Percentiles rank a stretch among this genome's conserved stretches.
phyloP scores from a whole-genome alignment of 2,888 invertebrate species.

The Steinernema scapterisci region DNA sequence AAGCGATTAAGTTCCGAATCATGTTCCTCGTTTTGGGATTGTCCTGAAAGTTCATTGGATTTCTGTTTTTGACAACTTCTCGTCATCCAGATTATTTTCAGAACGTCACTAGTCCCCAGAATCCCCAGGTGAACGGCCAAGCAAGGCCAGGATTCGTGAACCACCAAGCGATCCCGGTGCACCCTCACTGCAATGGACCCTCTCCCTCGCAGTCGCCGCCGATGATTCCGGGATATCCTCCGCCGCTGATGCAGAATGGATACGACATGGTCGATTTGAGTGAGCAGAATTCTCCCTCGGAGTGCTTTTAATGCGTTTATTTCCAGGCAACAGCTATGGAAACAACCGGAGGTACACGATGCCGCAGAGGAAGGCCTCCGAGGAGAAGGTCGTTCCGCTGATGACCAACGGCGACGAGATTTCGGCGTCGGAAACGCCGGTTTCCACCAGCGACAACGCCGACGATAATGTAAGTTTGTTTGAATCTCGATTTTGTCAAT shows the following conservation, averaged over 20 bases:
- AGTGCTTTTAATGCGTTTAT: no score
- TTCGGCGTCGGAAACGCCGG: constrained; percentile 19
- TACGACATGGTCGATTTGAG: constrained; percentile 22
- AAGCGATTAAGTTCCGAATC: neutral
- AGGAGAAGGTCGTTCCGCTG: neutral
- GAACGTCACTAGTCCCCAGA: neutral
- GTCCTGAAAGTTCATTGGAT: neutral
- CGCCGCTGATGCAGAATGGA: constrained; percentile 19
- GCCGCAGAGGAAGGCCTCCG: constrained; percentile 19
- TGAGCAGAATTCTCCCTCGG: neutral
- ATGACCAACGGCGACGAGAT: constrained; percentile 27
- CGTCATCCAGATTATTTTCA: neutral
- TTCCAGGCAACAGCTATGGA: neutral
- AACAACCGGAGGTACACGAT: constrained; percentile 19
- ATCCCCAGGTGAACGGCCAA: neutral
- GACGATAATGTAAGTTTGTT: constrained; percentile 18
- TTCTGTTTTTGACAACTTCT: neutral
- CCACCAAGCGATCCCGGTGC: neutral
- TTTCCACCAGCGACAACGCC: constrained; percentile 23
- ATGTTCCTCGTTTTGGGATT: no score
- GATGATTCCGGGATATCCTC: neutral
- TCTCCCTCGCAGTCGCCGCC: constrained; percentile 23
- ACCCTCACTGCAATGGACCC: neutral
- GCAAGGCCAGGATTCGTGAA: neutral
- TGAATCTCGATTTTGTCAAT: neutral